Percentiles rank a stretch among this genome's conserved stretches.
phyloP scores from a whole-genome alignment of 2,113 vertebrate genomes.

The Antennarius striatus region DNA sequence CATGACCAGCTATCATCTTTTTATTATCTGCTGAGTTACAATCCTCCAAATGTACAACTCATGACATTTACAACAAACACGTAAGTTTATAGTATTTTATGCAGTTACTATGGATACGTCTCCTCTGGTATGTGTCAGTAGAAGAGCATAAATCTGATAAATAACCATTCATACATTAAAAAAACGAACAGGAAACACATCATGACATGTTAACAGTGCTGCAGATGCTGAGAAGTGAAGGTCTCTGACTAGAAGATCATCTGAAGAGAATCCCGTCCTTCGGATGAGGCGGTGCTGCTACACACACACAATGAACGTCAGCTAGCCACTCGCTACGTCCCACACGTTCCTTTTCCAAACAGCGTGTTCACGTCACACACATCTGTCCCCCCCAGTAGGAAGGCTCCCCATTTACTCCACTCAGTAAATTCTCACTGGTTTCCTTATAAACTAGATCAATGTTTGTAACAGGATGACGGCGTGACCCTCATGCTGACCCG shows the following conservation, averaged over 20 bases:
- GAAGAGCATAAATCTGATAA: slow-evolving; percentile 78
- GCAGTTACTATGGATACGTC: slow-evolving; percentile 75
- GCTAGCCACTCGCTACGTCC: background rate
- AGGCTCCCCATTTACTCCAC: background rate
- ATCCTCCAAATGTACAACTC: slow-evolving; percentile 82
- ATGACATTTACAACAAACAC: slow-evolving; percentile 83
- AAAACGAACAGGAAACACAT: slow-evolving; percentile 39
- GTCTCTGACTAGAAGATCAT: slow-evolving; percentile 34
- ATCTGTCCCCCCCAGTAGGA: slow-evolving; percentile 3
- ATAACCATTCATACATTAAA: slow-evolving; percentile 73
- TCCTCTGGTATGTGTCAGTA: slow-evolving; percentile 70
- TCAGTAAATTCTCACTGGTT: background rate
- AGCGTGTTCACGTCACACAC: slow-evolving; percentile 6
- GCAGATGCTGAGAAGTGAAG: slow-evolving; percentile 50
- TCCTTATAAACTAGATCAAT: background rate
- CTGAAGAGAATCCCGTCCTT: background rate
- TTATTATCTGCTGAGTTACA: slow-evolving; percentile 78
- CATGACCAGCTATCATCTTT: slow-evolving; percentile 74
- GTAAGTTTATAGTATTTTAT: slow-evolving; percentile 75
- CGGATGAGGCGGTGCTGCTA: background rate
- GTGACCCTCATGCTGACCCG: background rate
- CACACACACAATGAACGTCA: background rate
- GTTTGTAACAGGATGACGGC: background rate
- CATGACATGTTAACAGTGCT: slow-evolving; percentile 36
- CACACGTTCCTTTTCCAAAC: slow-evolving; percentile 1